Percentiles rank a stretch among this genome's conserved stretches.
Evolutionary conservation across 2,797 vertebrate species (phyloP).

Genomic region (Rhynchonycteris naso): DNA sequence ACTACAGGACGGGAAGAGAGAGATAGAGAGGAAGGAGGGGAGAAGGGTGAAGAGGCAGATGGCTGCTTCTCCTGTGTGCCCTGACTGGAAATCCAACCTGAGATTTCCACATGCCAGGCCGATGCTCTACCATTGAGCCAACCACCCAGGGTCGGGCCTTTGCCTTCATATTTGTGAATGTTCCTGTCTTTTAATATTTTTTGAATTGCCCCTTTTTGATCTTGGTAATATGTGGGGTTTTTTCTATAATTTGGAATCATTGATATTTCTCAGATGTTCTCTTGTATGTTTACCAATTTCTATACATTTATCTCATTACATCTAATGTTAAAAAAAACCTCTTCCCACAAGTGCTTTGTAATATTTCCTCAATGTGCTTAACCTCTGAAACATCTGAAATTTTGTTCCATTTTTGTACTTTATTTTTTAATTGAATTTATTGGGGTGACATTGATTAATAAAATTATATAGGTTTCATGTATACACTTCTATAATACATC

Average conservation of each 20-base stretch:
- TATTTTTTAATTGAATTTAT: too few species aligned
- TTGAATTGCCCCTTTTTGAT: neutral
- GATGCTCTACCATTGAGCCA: too few species aligned
- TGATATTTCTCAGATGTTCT: neutral
- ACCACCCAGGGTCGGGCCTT: neutral
- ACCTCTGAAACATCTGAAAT: neutral
- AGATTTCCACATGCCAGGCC: too few species aligned
- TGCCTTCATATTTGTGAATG: neutral
- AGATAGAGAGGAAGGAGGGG: too few species aligned
- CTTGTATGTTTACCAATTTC: neutral
- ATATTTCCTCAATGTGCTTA: neutral
- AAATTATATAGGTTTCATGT: too few species aligned
- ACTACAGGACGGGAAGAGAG: too few species aligned
- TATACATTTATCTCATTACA: neutral
- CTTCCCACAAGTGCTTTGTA: neutral
- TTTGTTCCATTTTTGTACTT: neutral
- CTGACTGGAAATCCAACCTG: too few species aligned
- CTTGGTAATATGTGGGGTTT: neutral
- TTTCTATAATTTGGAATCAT: neutral
- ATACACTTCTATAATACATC: too few species aligned
- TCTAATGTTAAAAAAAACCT: neutral
- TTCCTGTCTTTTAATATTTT: neutral
- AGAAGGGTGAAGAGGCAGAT: too few species aligned
- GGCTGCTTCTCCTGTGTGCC: too few species aligned
- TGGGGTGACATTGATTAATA: too few species aligned